Evolutionary conservation across 2,113 vertebrate genomes (phyloP).

Genomic region (Phoenicopterus ruber): DNA sequence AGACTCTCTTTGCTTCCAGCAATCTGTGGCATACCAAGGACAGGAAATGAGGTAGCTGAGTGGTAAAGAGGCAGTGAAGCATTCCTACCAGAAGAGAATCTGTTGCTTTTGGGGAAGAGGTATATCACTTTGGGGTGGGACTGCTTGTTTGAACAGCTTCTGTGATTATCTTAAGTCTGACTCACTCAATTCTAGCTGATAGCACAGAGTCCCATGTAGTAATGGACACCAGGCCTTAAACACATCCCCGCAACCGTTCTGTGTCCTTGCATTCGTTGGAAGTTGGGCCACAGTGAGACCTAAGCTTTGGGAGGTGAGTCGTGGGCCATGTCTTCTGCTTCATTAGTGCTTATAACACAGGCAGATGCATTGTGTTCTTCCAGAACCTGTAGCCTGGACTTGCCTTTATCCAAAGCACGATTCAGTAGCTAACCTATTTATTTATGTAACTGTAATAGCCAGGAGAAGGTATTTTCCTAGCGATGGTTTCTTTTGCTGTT

Average conservation of each 20-base stretch:
- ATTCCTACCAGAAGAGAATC: background rate
- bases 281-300: background rate
- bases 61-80: background rate
- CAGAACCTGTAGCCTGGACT: background rate
- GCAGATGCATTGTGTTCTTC: background rate
- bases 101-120: background rate
- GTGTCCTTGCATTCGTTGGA: background rate
- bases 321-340: background rate
- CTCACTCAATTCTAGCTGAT: background rate
- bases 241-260: background rate
- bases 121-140: background rate
- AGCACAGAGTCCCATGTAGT: background rate
- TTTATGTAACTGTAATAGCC: background rate
- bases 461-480: background rate
- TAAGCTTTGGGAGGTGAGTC: background rate
- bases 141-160: background rate
- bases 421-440: background rate
- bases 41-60: background rate
- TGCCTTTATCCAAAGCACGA: background rate
- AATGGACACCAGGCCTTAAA: background rate
- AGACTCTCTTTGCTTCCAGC: background rate
- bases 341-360: background rate
- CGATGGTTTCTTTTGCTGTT: background rate
- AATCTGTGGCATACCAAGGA: background rate
- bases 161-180: background rate